A percentile compares a stretch with the other conserved stretches of the same genome.
Evolutionary conservation across 2,113 vertebrate species (phyloP).

Genomic region (Eudyptes chrysolophus): DNA sequence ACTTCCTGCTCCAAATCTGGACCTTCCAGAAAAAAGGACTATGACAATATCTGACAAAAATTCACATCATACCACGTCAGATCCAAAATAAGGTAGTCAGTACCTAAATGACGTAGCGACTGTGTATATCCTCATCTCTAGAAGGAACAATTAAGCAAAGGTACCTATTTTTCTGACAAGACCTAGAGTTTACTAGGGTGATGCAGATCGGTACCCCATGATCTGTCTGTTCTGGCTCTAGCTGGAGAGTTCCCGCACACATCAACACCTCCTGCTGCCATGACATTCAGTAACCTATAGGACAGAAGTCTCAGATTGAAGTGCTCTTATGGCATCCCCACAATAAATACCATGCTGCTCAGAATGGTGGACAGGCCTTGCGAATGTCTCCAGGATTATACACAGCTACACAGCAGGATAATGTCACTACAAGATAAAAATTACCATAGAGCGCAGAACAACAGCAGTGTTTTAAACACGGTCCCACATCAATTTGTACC

Average conservation of each 20-base stretch:
- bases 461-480: neutral
- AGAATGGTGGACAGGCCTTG: neutral
- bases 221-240: neutral
- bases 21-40: neutral
- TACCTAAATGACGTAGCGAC: neutral
- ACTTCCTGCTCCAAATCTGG: neutral
- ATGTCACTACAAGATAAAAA: neutral
- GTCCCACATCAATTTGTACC: neutral
- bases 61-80: neutral
- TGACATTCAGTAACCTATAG: neutral
- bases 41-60: neutral
- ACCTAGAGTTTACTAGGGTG: neutral
- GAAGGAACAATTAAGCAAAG: neutral
- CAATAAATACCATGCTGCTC: neutral
- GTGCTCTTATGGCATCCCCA: neutral
- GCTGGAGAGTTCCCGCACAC: neutral
- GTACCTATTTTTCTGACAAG: fast-evolving
- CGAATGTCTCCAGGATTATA: fast-evolving
- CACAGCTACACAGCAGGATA: neutral
- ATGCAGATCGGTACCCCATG: neutral
- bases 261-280: neutral
- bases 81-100: neutral
- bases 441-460: neutral
- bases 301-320: neutral
- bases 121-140: neutral